Evolutionary conservation across 2,113 vertebrate genomes (phyloP), one percentile per base, ranked within the genome.

Genomic region (Entosphenus tridentatus): DNA sequence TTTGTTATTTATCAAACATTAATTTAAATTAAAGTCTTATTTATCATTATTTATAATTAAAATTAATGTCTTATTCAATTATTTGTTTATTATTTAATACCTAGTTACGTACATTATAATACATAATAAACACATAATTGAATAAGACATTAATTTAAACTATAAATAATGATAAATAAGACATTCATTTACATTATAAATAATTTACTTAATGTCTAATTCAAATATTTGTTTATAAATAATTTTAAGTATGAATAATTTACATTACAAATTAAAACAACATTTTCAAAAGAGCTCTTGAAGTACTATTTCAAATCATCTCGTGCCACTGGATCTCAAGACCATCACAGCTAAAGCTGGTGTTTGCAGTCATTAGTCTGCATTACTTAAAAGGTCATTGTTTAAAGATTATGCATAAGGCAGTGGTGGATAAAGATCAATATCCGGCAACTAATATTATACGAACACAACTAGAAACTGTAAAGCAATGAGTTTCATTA

Each of bases 211-310:
- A 62, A 62, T 14, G 13, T 8, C 16, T 14, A 6, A 62, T 62
- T 62, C 16, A 62, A 62, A 62, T 62, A 14, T 62, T 62, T 62
- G 16, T 62, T 62, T 62, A 62, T 14, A 62, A 14, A 14, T 14
- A 62, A 62, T 62, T 62, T 62, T 6, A 62, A 62, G 16, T 62
- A 14, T 62, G 16, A 62, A 14, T 62, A 62, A 62, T 62, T 62
- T 62, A 62, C 8, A 62, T 62, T 62, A 62, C 5, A 14, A 39
- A 7, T 39, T 39, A 39, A 39, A 39, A 39, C 39, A 39, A 7
- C 39, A 39, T 39, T 39, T 39, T 39, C 39, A 39, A 5, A 39
- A 39, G 39, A 39, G 4, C 39, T 39, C 39, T 39, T 39, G 39
- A 39, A 39, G 39, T 39, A 39, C 39, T 39, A 39, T 39, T 39